These are phyloP conservation scores for Carpatolechia fugitivella DNA, from an alignment of 2,888 invertebrate species.

Conservation along the genomic window DNA sequence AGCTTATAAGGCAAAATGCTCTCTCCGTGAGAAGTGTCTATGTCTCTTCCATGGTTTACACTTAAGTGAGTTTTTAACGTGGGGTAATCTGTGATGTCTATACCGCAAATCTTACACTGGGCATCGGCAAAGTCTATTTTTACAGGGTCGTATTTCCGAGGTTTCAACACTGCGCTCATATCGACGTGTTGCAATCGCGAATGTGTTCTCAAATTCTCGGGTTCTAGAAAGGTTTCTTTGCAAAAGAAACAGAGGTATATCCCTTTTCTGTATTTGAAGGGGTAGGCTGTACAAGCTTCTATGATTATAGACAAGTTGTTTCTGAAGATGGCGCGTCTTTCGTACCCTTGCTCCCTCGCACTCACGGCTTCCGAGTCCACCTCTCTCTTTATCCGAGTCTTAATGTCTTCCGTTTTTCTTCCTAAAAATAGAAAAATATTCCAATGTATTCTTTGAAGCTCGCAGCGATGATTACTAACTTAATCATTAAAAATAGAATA, in stretches of 20 bases:
- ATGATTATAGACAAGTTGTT: slow-evolving; percentile 61
- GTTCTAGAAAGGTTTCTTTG: slow-evolving; percentile 60
- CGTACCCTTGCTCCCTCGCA: slow-evolving; percentile 38
- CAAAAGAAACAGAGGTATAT: slow-evolving; percentile 68
- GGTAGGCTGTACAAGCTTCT: slow-evolving; percentile 62
- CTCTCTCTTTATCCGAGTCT: slow-evolving; percentile 37
- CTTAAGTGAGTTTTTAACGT: slow-evolving; percentile 54
- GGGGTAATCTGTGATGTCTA: slow-evolving; percentile 47
- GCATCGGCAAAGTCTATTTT: slow-evolving; percentile 65
- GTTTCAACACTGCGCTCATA: slow-evolving; percentile 46
- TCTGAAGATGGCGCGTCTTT: slow-evolving; percentile 58
- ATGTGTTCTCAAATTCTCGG: slow-evolving; percentile 63
- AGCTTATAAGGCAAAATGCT: slow-evolving; percentile 66
- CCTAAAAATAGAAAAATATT: slow-evolving; percentile 75
- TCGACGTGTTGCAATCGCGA: slow-evolving; percentile 50
- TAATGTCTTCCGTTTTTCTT: slow-evolving; percentile 54
- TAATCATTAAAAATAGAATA: no score
- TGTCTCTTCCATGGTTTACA: slow-evolving; percentile 47
- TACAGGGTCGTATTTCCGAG: slow-evolving; percentile 64
- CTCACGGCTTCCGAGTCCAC: slow-evolving; percentile 37
- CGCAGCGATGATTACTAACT: neutral
- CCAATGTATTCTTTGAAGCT: slow-evolving; percentile 45
- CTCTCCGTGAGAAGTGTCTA: slow-evolving; percentile 60
- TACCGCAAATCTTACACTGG: slow-evolving; percentile 55
- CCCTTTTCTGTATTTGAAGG: slow-evolving; percentile 69